Percentiles rank a stretch among this genome's conserved stretches.
Evolutionary conservation across 2,888 invertebrate genomes (phyloP).

Genomic region (Mesorhabditis sp.): DNA sequence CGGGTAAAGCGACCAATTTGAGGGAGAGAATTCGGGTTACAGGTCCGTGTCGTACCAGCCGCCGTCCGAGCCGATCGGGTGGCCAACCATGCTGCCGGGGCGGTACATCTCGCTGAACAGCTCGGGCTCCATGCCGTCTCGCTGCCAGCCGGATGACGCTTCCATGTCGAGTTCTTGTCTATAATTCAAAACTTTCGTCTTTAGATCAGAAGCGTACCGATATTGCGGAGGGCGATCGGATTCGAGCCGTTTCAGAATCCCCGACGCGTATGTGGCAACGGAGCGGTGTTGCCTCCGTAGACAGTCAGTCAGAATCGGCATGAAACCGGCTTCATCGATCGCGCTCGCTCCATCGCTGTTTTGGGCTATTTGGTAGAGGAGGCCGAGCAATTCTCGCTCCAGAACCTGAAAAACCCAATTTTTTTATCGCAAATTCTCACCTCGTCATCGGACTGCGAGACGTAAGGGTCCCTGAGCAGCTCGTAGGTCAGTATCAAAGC

Average conservation of each 20-base stretch:
- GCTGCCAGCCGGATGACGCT: conserved; percentile 30
- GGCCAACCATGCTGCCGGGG: conserved; percentile 24
- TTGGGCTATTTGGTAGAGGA: conserved; percentile 54
- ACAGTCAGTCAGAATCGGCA: conserved; percentile 23
- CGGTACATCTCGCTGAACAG: conserved; percentile 52
- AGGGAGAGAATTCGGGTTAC: conserved; percentile 16
- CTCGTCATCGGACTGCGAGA: conserved; percentile 38
- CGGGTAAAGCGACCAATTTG: not conserved
- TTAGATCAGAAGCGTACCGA: not conserved
- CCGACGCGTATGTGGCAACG: conserved; percentile 47
- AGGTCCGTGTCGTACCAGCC: conserved; percentile 53
- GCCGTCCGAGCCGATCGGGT: conserved; percentile 27
- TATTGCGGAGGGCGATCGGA: conserved; percentile 23
- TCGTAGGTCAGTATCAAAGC: not conserved
- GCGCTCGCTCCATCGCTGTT: conserved; percentile 43
- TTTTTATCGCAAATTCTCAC: not conserved
- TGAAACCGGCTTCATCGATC: conserved; percentile 33
- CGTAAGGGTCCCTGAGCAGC: conserved; percentile 10
- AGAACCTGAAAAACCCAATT: conserved; percentile 29
- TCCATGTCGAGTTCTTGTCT: conserved; percentile 8
- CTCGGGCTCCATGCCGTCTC: conserved; percentile 54
- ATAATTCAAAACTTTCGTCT: not conserved
- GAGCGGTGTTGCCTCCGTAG: conserved; percentile 26
- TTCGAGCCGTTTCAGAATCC: conserved; percentile 51
- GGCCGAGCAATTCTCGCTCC: conserved; percentile 53